Base-by-base conservation (phyloP, 2,797 vertebrate genomes). In the Phylloscopus collybita region DNA sequence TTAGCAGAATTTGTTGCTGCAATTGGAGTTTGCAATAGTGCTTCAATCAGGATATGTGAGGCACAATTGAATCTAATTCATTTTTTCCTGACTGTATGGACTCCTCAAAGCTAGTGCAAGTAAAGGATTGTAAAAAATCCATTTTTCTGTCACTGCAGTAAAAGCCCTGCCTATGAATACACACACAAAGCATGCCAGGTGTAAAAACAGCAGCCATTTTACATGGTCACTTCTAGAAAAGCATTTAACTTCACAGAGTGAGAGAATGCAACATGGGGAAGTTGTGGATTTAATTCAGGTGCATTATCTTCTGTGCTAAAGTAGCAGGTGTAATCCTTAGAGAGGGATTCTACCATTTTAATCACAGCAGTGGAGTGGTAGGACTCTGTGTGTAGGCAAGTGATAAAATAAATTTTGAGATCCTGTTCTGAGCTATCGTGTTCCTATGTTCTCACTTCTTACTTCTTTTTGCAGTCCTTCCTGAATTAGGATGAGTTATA, bases 1-100 rank as follows among this genome's bases (percentile, higher is more conserved):
- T 91, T 90, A 90, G 53, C 42, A 92, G 74, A 92, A 94, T 93
- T 95, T 92, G 70, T 86, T 86, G 76, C 74, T 88, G 85, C 80
- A 85, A 13, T 25, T 90, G 44, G 56, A 86, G 34, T 79, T 88
- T 84, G 67, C n/a, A 66, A 34, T 30, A 75, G 49, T 60, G 19
- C 19, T 94, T 89, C 67, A 60, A 69, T 86, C 51, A 84, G 62
- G 32, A 87, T 3, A 6, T 49, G 54, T 57, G 36, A 95, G 29
- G 32, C n/a, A 76, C 62, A 60, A 53, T 74, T 4, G 0, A 93
- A 88, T 70, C n/a, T 80, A 95, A 84, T 81, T 95, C 6, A 54
- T 90, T 95, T 95, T 95, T 86, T 80, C 74, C 42, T 88, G 54
- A 51, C 66, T 75, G 5, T 45, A 59, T 62, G n/a, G 70, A 86